Conservation (phyloP, 2,113 vertebrate genomes). For the Cynocephalus volans region DNA sequence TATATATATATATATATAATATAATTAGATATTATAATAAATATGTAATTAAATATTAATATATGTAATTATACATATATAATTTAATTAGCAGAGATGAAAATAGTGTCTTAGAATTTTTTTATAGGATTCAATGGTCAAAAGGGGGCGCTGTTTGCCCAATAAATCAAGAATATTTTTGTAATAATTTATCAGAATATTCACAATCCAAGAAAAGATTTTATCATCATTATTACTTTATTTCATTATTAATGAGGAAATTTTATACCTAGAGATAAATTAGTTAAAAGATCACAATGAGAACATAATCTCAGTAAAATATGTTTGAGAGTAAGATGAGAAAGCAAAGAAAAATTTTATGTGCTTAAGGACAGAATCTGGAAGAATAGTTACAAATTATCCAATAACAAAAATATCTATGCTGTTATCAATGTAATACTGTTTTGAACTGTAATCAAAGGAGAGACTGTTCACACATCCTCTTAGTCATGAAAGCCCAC, state of each 20-base stretch:
- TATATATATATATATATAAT: neutral
- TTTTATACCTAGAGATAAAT: conserved; percentile 44
- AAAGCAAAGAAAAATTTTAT: neutral
- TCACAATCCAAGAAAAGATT: conserved; percentile 5
- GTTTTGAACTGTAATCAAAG: conserved; percentile 6
- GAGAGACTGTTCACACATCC: neutral
- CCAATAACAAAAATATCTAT: neutral
- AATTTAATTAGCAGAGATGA: conserved; percentile 4
- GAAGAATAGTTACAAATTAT: neutral
- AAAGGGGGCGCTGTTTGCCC: neutral
- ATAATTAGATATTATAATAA: neutral
- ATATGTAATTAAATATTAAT: neutral
- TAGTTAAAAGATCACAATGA: conserved; percentile 44
- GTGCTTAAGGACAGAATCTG: neutral
- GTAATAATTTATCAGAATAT: conserved; percentile 43
- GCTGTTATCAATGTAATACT: neutral
- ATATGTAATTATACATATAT: neutral
- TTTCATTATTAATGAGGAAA: conserved; percentile 20
- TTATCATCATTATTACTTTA: conserved; percentile 22
- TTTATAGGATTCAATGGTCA: neutral
- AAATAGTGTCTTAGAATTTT: neutral
- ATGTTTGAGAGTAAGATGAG: neutral
- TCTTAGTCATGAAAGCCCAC: neutral
- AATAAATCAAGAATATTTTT: neutral
- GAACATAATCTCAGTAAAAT: conserved; percentile 44